phyloP scores from a whole-genome alignment of 2,888 invertebrate genomes.

The Drosophila tanythrix region DNA sequence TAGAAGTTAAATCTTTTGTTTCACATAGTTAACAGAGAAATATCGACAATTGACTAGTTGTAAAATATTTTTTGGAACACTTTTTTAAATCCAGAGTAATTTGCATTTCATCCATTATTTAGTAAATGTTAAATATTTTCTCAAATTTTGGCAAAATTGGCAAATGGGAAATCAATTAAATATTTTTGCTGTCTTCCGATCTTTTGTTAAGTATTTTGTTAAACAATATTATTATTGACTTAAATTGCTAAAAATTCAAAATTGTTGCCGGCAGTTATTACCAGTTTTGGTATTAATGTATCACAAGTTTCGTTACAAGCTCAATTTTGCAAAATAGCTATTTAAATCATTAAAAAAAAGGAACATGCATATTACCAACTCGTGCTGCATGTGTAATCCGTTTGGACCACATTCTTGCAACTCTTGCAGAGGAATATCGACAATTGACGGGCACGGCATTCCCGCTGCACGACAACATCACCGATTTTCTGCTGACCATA shows the following conservation, averaged over 20 bases:
- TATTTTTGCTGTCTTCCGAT: not conserved
- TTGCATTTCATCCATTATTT: too few relatives aligned
- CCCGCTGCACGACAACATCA: conserved; percentile 79
- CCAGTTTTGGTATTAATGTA: not conserved
- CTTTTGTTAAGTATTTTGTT: not conserved
- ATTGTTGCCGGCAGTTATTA: not conserved
- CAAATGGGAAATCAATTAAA: too few relatives aligned
- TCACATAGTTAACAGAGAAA: not conserved
- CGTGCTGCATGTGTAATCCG: not conserved
- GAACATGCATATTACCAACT: not conserved
- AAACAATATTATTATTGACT: not conserved
- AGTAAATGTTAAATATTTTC: too few relatives aligned
- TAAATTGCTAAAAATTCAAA: not conserved
- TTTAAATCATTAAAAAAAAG: not conserved
- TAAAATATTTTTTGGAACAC: not conserved
- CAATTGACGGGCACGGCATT: conserved; percentile 78
- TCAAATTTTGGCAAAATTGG: too few relatives aligned
- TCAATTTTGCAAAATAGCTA: not conserved
- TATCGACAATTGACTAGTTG: not conserved
- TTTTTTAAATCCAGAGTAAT: not conserved
- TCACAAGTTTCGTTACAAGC: not conserved
- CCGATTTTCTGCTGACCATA: conserved; percentile 82
- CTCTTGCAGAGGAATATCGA: conserved; percentile 79
- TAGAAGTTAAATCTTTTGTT: not conserved
- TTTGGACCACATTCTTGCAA: not conserved